Evolutionary conservation across 2,113 vertebrate genomes (phyloP).

Genomic region (Malaclemys terrapin): DNA sequence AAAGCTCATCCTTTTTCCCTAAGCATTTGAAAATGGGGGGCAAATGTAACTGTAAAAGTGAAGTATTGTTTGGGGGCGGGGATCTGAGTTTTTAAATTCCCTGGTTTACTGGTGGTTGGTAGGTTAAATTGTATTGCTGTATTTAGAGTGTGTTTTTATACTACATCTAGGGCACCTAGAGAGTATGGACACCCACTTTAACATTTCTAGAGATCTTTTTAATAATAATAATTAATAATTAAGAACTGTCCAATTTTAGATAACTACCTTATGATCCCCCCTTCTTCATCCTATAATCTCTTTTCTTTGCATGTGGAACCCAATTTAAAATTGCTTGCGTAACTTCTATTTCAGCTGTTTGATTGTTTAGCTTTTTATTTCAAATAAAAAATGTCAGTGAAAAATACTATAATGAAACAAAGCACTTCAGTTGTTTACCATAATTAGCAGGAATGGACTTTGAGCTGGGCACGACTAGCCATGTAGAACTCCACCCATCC

Average conservation of each 20-base stretch:
- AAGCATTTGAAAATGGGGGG: conserved; percentile 11
- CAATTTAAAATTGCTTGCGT: conserved; percentile 1
- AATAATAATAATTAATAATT: background rate
- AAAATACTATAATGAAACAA: conserved; percentile 25
- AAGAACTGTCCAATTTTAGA: background rate
- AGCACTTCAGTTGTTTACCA: conserved; percentile 10
- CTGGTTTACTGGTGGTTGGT: conserved; percentile 27
- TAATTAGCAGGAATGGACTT: conserved; percentile 46
- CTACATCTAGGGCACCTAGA: background rate
- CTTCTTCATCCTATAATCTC: background rate
- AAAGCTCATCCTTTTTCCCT: conserved; percentile 1
- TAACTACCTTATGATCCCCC: background rate
- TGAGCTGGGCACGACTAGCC: conserved; percentile 1
- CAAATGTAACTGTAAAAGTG: background rate
- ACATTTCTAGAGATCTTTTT: background rate
- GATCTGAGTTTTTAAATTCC: background rate
- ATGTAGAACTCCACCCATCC: background rate
- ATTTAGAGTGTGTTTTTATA: fast-evolving
- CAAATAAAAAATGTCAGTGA: background rate
- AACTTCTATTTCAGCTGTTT: background rate
- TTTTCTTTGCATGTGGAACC: conserved; percentile 17
- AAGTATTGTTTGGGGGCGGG: conserved; percentile 11
- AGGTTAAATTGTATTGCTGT: background rate
- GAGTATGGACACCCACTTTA: background rate
- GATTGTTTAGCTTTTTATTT: conserved; percentile 18